Evolutionary conservation across 2,113 vertebrate genomes (phyloP).

Genomic region (Todiramphus saurophagus): DNA sequence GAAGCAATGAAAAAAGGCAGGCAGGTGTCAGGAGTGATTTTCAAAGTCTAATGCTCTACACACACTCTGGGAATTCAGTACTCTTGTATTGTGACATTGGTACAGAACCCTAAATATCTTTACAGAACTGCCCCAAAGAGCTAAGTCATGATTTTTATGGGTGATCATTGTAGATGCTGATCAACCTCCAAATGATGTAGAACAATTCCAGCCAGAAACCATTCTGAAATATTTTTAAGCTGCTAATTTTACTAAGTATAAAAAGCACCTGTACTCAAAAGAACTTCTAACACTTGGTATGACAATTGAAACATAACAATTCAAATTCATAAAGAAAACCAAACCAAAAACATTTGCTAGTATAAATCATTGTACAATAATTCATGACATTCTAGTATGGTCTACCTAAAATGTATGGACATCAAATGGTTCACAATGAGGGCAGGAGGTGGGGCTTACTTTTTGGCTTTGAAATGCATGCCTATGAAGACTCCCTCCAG

Average conservation of each 20-base stretch:
- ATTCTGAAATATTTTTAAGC: background rate
- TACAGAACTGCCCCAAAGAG: background rate
- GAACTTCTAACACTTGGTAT: background rate
- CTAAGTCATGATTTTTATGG: background rate
- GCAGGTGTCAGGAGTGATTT: background rate
- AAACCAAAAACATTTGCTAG: background rate
- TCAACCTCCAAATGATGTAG: accelerated
- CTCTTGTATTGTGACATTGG: background rate
- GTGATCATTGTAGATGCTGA: background rate
- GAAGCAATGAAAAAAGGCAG: background rate
- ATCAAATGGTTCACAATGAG: background rate
- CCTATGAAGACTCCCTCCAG: background rate
- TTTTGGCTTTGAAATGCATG: background rate
- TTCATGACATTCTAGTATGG: background rate
- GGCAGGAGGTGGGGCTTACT: background rate
- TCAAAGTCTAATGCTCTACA: background rate
- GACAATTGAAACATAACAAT: background rate
- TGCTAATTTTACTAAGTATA: background rate
- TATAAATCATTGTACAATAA: background rate
- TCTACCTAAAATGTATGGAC: accelerated
- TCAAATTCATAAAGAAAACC: background rate
- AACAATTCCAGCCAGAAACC: background rate
- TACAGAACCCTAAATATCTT: background rate
- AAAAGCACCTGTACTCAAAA: background rate
- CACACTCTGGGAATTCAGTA: accelerated